A percentile compares a stretch with the other conserved stretches of the same genome.
These are phyloP conservation scores for Daktulosphaira vitifoliae DNA, from an alignment of 1,140 invertebrate species.

Conservation along the genomic window DNA sequence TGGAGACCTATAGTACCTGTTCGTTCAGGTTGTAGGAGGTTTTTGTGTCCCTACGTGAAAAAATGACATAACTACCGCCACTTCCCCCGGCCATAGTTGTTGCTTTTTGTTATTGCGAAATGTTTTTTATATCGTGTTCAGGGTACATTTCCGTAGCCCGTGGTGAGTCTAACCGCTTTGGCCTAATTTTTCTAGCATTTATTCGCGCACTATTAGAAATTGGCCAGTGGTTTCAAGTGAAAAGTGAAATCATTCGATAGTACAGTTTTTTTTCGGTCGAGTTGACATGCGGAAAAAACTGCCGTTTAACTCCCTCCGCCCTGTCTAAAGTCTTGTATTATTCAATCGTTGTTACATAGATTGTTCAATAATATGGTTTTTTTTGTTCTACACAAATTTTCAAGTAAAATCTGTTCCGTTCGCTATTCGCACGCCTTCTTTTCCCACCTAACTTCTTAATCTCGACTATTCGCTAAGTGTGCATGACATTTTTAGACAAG, in stretches of 20 bases:
- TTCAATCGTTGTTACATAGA: background rate
- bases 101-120: no score
- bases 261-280: constrained; percentile 21
- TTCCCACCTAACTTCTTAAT: no score
- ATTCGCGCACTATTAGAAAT: constrained; percentile 3
- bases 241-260: constrained; percentile 29
- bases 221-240: background rate
- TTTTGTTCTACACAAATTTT: background rate
- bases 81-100: no score
- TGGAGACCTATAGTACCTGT: background rate
- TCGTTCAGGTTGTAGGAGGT: background rate
- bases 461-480: background rate
- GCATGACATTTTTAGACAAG: constrained; percentile 12
- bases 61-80: no score
- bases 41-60: no score
- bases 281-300: background rate
- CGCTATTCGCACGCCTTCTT: no score
- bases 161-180: constrained; percentile 10
- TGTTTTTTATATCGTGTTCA: no score
- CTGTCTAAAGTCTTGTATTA: background rate
- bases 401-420: constrained; percentile 6
- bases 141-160: no score
- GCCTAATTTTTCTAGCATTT: constrained; percentile 3
- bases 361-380: background rate
- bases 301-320: no score